Evolutionary conservation across 2,113 vertebrate species (phyloP).

Genomic region (Mixornis gularis): DNA sequence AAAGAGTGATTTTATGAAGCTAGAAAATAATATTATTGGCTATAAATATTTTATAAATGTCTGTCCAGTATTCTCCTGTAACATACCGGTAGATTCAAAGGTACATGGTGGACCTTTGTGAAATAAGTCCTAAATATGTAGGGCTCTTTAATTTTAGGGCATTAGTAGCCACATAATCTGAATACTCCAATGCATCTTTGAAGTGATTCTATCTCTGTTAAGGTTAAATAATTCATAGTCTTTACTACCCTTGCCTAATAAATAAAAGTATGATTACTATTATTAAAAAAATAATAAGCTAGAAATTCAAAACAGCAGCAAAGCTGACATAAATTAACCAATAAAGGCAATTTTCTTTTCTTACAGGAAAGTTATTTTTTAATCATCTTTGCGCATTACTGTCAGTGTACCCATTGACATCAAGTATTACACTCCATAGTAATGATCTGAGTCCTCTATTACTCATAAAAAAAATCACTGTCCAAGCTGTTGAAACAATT

Average conservation of each 20-base stretch:
- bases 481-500: constrained; percentile 59
- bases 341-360: neutral
- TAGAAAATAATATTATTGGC: neutral
- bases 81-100: neutral
- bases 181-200: neutral
- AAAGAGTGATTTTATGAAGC: neutral
- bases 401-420: neutral
- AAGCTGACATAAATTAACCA: neutral
- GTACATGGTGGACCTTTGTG: neutral
- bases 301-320: neutral
- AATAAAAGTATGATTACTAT: neutral
- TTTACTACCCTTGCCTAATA: neutral
- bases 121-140: neutral
- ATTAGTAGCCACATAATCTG: neutral
- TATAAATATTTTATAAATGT: neutral
- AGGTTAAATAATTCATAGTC: neutral
- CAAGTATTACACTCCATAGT: neutral
- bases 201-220: neutral
- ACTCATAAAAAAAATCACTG: constrained; percentile 12
- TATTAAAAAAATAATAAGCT: neutral
- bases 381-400: neutral
- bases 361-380: constrained; percentile 7
- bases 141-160: neutral
- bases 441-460: constrained; percentile 21
- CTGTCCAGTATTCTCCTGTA: neutral